phyloP scores from a whole-genome alignment of 2,888 invertebrate species.

The Agonopterix heracliana region DNA sequence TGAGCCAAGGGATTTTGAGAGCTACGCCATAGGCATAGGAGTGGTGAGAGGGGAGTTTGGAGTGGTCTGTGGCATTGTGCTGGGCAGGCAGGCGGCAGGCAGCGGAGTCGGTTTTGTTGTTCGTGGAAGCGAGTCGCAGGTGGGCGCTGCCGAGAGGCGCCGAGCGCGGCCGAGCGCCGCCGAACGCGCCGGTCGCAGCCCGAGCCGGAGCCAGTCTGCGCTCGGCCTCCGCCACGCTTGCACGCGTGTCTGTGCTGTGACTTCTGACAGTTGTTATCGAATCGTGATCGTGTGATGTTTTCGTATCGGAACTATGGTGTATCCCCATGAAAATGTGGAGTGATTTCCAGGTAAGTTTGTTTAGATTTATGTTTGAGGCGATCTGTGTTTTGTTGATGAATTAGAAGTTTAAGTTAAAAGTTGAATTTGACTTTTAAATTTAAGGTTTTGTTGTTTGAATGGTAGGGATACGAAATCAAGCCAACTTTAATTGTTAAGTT shows the following conservation, averaged over 20 bases:
- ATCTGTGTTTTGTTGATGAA: constrained; percentile 3
- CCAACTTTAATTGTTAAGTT: constrained; percentile 8
- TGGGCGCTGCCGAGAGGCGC: constrained; percentile 47
- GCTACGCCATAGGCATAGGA: no score
- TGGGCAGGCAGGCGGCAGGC: constrained; percentile 27
- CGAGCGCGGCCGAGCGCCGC: constrained; percentile 23
- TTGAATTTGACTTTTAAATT: constrained; percentile 19
- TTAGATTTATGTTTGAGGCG: constrained; percentile 3
- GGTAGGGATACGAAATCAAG: constrained; percentile 23
- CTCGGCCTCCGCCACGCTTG: constrained; percentile 57
- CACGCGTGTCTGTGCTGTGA: constrained; percentile 61
- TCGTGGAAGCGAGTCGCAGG: constrained; percentile 68
- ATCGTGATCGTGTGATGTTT: constrained; percentile 73
- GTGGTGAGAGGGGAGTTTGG: no score
- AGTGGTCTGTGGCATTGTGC: constrained; percentile 34
- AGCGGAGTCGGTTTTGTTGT: constrained; percentile 61
- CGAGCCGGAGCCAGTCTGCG: constrained; percentile 57
- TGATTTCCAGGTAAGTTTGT: constrained; percentile 69
- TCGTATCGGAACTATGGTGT: constrained; percentile 75
- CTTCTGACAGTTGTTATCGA: constrained; percentile 69
- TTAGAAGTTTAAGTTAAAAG: constrained; percentile 3
- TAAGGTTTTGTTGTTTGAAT: constrained; percentile 6
- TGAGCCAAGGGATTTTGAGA: no score
- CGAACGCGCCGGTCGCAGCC: constrained; percentile 16
- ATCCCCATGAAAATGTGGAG: constrained; percentile 76